A percentile compares a stretch with the other conserved stretches of the same genome.
Conservation (phyloP, 2,113 vertebrate genomes). For the Callionymus lyra region DNA sequence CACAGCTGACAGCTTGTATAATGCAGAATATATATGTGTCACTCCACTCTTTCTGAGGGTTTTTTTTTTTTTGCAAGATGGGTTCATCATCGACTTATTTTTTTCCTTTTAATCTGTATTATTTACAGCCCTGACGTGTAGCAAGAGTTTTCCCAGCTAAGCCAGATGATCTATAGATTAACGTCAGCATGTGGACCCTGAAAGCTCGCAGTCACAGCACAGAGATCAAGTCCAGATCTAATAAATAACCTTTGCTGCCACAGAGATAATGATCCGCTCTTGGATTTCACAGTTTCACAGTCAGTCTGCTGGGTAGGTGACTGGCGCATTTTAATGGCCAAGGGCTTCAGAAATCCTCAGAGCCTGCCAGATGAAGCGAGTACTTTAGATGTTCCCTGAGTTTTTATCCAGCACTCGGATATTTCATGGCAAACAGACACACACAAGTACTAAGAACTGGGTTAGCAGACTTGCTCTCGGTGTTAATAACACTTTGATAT, state of each 20-base stretch:
- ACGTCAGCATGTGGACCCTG: slow-evolving; percentile 3
- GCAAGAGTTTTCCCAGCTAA: slow-evolving; percentile 28
- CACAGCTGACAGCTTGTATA: background rate
- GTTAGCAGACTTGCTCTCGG: slow-evolving; percentile 6
- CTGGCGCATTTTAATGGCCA: slow-evolving; percentile 47
- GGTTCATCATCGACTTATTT: slow-evolving; percentile 10
- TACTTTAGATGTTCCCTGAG: slow-evolving; percentile 19
- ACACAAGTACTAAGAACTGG: slow-evolving; percentile 9
- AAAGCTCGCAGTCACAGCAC: slow-evolving; percentile 14
- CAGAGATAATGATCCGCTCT: slow-evolving; percentile 42
- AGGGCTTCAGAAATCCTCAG: slow-evolving; percentile 21
- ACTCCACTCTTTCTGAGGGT: background rate
- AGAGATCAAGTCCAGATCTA: slow-evolving; percentile 29
- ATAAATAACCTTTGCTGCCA: slow-evolving; percentile 32
- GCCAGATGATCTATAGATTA: slow-evolving; percentile 44
- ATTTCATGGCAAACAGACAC: slow-evolving; percentile 13
- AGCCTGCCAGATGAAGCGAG: slow-evolving; percentile 26
- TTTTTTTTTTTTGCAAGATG: slow-evolving; percentile 8
- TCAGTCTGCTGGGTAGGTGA: slow-evolving; percentile 34
- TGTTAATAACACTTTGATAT: background rate
- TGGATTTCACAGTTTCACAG: slow-evolving; percentile 42
- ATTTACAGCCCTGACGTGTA: slow-evolving; percentile 22
- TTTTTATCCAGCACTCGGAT: slow-evolving; percentile 27
- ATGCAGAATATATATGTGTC: slow-evolving; percentile 1
- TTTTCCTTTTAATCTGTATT: slow-evolving; percentile 14